Conservation (phyloP, 2,113 vertebrate species). For the Aldabrachelys gigantea region DNA sequence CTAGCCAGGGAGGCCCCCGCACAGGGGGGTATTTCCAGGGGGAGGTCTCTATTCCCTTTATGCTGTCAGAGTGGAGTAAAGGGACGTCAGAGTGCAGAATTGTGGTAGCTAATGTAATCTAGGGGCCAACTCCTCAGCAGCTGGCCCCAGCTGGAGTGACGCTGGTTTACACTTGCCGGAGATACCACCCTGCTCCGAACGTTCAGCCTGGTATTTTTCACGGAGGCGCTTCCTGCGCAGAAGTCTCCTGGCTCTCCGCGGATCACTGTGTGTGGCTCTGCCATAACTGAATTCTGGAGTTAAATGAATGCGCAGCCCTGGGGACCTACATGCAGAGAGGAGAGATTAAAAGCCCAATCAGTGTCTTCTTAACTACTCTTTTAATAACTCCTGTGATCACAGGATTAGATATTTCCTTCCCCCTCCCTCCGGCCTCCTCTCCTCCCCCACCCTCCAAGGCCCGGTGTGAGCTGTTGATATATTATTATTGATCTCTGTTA, state of each 20-base stretch:
- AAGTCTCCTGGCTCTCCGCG: accelerated
- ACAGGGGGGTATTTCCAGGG: neutral
- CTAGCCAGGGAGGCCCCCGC: neutral
- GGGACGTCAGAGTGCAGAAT: neutral
- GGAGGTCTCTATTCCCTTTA: neutral
- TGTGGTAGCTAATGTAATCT: neutral
- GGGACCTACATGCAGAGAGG: accelerated
- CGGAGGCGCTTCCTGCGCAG: neutral
- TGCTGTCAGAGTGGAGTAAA: neutral
- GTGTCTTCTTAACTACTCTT: neutral
- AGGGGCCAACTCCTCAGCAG: neutral
- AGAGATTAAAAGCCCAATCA: slow-evolving; percentile 42
- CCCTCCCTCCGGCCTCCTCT: neutral
- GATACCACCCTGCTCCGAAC: neutral
- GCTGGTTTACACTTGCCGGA: neutral
- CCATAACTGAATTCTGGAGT: neutral
- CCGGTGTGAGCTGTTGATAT: neutral
- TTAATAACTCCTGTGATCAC: accelerated
- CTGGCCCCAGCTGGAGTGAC: neutral
- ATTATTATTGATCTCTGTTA: slow-evolving; percentile 59
- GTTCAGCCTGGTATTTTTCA: neutral
- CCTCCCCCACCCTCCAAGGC: neutral
- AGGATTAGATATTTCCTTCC: accelerated
- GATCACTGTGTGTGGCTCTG: neutral
- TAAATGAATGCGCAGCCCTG: accelerated